These are phyloP conservation scores for Diabrotica virgifera DNA, from an alignment of 1,140 invertebrate species.

Conservation along the genomic window DNA sequence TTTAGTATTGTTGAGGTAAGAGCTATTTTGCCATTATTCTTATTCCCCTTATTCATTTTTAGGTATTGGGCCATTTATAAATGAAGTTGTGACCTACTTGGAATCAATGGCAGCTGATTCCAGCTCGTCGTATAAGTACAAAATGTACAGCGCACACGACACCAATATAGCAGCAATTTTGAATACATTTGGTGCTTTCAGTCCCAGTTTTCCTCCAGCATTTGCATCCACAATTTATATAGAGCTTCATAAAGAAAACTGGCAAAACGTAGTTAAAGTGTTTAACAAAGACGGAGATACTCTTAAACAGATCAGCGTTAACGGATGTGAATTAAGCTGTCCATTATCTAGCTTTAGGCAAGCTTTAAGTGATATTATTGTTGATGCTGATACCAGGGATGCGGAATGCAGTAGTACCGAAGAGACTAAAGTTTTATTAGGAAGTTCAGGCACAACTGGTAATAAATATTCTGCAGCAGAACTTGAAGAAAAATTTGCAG, in stretches of 20 bases:
- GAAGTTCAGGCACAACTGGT: too few species aligned
- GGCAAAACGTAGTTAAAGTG: not conserved
- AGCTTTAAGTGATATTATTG: not conserved
- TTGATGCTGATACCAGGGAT: conserved; percentile 2
- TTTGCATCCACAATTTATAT: conserved; percentile 13
- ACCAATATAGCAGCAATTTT: conserved; percentile 1
- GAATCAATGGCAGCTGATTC: not conserved
- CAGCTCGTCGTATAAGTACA: not conserved
- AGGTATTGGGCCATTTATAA: not conserved
- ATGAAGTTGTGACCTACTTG: conserved; percentile 1
- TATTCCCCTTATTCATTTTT: too few species aligned
- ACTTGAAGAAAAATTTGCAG: too few species aligned
- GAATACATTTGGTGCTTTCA: conserved; percentile 3
- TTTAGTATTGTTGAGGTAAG: too few species aligned
- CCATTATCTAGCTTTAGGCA: not conserved
- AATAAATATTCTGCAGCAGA: too few species aligned
- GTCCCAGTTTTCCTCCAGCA: not conserved
- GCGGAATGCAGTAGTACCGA: not conserved
- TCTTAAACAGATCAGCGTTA: conserved; percentile 1
- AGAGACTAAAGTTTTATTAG: too few species aligned
- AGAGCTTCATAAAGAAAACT: not conserved
- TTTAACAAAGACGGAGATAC: conserved; percentile 7
- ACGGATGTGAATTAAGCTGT: conserved; percentile 16
- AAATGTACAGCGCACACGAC: conserved; percentile 11
- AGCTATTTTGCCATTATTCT: too few species aligned